Percentiles rank a stretch among this genome's conserved stretches.
Conservation (phyloP, 1,140 invertebrate genomes). For the Akabosia matsudoensis region DNA sequence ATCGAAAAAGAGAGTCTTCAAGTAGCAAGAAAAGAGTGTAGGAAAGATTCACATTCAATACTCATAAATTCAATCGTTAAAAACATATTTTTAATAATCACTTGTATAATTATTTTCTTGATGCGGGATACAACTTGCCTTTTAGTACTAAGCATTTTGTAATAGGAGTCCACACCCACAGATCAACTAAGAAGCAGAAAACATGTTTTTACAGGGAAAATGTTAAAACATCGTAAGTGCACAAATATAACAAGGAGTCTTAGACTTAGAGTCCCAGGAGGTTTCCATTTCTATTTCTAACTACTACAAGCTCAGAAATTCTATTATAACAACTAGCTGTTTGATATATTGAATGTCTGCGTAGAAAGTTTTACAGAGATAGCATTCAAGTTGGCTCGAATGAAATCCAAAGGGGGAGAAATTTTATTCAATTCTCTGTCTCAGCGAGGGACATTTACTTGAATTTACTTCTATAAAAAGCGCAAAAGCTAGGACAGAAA, state of each 20-base stretch:
- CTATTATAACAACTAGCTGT: neutral
- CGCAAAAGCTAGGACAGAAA: neutral
- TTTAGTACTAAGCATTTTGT: too few relatives aligned
- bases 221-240: neutral
- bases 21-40: too few relatives aligned
- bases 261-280: neutral
- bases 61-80: too few relatives aligned
- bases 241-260: neutral
- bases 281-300: constrained; percentile 2
- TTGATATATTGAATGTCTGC: neutral
- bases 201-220: neutral
- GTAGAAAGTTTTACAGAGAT: neutral
- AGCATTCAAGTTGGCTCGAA: neutral
- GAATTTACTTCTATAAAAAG: constrained; percentile 4
- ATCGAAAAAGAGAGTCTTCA: too few relatives aligned
- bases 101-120: too few relatives aligned
- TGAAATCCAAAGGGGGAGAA: constrained; percentile 1
- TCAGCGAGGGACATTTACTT: constrained; percentile 7
- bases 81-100: too few relatives aligned
- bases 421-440: neutral
- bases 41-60: too few relatives aligned
- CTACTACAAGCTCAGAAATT: neutral
- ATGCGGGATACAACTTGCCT: too few relatives aligned
- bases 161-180: too few relatives aligned
- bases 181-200: neutral